phyloP scores from a whole-genome alignment of 2,888 invertebrate species.

The Amblyteles armatorius region DNA sequence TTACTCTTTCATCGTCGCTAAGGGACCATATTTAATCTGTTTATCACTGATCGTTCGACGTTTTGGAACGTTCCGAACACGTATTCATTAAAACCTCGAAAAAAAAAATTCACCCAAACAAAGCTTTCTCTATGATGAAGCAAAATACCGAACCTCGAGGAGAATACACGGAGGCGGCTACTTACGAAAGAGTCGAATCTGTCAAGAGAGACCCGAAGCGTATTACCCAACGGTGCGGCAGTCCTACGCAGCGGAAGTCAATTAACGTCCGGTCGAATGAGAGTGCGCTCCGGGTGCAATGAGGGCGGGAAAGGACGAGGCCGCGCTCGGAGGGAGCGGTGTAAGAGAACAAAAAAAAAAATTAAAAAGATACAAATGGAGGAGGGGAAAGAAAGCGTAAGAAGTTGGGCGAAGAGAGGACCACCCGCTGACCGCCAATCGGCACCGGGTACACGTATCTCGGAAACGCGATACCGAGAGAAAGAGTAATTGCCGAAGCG shows the following conservation, averaged over 20 bases:
- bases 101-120: not conserved
- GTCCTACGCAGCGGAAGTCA: conserved; percentile 26
- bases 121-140: too few relatives aligned
- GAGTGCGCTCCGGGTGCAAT: not conserved
- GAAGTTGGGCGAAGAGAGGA: conserved; percentile 41
- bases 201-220: conserved; percentile 27
- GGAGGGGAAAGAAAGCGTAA: conserved; percentile 5
- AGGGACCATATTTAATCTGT: too few relatives aligned
- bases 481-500: conserved; percentile 64
- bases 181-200: conserved; percentile 21
- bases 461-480: conserved; percentile 55
- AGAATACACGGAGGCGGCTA: not conserved
- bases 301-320: not conserved
- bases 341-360: not conserved
- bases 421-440: conserved; percentile 49
- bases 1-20: too few relatives aligned
- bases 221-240: not conserved
- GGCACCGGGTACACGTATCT: conserved; percentile 33
- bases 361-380: not conserved
- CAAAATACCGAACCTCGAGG: not conserved
- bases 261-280: conserved; percentile 31
- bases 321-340: not conserved
- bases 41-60: too few relatives aligned
- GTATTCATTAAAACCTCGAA: not conserved
- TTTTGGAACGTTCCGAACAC: too few relatives aligned